phyloP scores from a whole-genome alignment of 2,888 invertebrate species.

The Caenorhabditis macrosperma region DNA sequence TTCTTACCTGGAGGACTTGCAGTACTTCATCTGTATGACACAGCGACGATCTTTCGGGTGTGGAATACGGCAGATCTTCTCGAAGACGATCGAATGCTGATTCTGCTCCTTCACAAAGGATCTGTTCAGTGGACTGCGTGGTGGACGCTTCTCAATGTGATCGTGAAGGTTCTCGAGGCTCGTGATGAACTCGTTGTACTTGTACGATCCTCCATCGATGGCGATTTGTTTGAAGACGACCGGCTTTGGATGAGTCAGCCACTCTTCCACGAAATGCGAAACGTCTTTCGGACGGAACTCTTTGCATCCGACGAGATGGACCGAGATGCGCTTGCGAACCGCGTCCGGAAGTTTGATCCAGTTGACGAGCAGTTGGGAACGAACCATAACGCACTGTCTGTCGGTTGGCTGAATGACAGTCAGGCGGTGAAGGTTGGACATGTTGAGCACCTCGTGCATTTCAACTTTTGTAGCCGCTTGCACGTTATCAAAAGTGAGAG shows the following conservation, averaged over 20 bases:
- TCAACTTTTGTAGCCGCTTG: constrained; percentile 35
- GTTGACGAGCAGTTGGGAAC: constrained; percentile 4
- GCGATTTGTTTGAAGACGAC: constrained; percentile 52
- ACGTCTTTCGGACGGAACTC: constrained; percentile 49
- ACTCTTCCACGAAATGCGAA: constrained; percentile 20
- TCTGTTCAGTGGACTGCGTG: constrained; percentile 41
- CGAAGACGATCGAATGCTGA: constrained; percentile 39
- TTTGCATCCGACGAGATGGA: constrained; percentile 49
- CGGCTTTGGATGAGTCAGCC: constrained; percentile 21
- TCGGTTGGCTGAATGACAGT: constrained; percentile 49
- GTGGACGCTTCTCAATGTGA: constrained; percentile 33
- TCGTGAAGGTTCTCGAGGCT: constrained; percentile 44
- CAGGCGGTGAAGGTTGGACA: constrained; percentile 42
- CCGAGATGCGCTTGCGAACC: constrained; percentile 44
- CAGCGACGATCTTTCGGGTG: constrained; percentile 42
- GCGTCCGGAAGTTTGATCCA: constrained; percentile 44
- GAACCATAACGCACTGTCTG: constrained; percentile 27
- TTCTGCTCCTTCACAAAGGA: constrained; percentile 34
- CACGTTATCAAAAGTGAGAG: constrained; percentile 53
- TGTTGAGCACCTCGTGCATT: constrained; percentile 41
- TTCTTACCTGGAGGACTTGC: constrained; percentile 46
- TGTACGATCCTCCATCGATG: constrained; percentile 56
- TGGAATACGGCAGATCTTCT: constrained; percentile 29
- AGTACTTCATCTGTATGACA: constrained; percentile 39
- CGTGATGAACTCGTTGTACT: constrained; percentile 51